Evolutionary conservation across 1,140 invertebrate genomes (phyloP).

Genomic region (Drosophila malerkotliana): DNA sequence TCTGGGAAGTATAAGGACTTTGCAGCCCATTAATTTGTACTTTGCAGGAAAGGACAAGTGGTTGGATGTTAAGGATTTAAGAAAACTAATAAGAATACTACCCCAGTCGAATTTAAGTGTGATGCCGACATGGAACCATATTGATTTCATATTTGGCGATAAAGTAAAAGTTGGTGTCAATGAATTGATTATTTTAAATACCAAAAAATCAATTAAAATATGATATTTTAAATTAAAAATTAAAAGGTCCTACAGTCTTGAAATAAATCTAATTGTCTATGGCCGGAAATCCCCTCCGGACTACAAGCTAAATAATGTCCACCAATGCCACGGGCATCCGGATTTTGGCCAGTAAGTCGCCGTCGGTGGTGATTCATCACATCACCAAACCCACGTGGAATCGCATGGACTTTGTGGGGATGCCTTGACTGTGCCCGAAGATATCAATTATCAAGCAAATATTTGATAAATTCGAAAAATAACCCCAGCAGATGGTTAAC

Average conservation of each 20-base stretch:
- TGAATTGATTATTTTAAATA: neutral
- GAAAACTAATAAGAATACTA: neutral
- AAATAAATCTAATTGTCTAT: too few species aligned
- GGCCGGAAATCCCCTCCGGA: too few species aligned
- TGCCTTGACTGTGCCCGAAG: slow-evolving; percentile 76
- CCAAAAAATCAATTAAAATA: neutral
- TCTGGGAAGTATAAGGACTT: neutral
- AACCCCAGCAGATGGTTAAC: neutral
- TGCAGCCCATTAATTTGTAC: neutral
- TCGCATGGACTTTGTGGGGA: slow-evolving; percentile 83
- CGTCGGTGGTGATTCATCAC: neutral
- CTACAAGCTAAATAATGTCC: slow-evolving; percentile 85
- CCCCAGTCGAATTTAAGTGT: neutral
- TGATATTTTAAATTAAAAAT: too few species aligned
- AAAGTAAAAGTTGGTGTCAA: neutral
- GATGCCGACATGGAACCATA: neutral
- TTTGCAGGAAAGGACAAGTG: neutral
- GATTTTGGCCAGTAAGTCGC: slow-evolving; percentile 3
- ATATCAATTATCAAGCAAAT: slow-evolving; percentile 83
- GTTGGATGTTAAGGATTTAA: neutral
- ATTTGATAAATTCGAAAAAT: slow-evolving; percentile 76
- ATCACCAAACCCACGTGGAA: neutral
- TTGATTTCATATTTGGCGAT: neutral
- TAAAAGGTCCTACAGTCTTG: too few species aligned
- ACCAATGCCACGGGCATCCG: neutral